A percentile compares a stretch with the other conserved stretches of the same genome.
These are phyloP conservation scores for Stenotaenia linearis DNA, from an alignment of 2,888 invertebrate species.

Conservation along the genomic window DNA sequence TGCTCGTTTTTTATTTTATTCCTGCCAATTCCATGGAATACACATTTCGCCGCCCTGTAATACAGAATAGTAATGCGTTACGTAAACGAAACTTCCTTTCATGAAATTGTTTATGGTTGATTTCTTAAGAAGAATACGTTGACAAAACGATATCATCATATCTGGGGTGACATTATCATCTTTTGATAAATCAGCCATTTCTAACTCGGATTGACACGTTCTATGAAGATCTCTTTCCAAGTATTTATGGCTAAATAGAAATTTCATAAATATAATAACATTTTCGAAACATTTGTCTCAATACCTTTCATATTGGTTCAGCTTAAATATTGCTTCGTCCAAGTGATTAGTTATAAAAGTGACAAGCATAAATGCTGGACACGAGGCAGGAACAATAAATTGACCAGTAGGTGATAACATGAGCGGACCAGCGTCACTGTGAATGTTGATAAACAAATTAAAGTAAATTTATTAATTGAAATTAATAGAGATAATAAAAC, in stretches of 20 bases:
- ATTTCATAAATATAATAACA: no score
- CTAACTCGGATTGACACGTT: conserved; percentile 60
- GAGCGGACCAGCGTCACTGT: conserved; percentile 83
- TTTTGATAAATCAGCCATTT: conserved; percentile 68
- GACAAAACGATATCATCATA: conserved; percentile 79
- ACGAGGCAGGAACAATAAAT: conserved; percentile 84
- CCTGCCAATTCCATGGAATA: conserved; percentile 88
- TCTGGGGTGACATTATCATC: conserved; percentile 87
- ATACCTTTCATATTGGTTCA: conserved; percentile 69
- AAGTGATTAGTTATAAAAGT: conserved; percentile 75
- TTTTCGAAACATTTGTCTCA: no score
- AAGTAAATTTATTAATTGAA: background rate
- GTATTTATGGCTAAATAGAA: conserved; percentile 62
- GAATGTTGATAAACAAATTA: conserved; percentile 39
- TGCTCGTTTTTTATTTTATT: background rate
- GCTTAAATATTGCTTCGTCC: conserved; percentile 64
- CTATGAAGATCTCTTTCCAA: conserved; percentile 68
- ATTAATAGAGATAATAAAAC: conserved; percentile 39
- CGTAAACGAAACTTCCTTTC: conserved; percentile 65
- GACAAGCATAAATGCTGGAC: conserved; percentile 78
- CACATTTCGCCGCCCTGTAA: conserved; percentile 84
- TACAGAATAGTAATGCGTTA: conserved; percentile 87
- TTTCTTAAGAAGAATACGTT: conserved; percentile 56
- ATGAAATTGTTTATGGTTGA: conserved; percentile 51
- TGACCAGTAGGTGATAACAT: conserved; percentile 92